A percentile compares a stretch with the other conserved stretches of the same genome.
Conservation (phyloP, 2,797 vertebrate genomes). For the Varecia variegata region DNA sequence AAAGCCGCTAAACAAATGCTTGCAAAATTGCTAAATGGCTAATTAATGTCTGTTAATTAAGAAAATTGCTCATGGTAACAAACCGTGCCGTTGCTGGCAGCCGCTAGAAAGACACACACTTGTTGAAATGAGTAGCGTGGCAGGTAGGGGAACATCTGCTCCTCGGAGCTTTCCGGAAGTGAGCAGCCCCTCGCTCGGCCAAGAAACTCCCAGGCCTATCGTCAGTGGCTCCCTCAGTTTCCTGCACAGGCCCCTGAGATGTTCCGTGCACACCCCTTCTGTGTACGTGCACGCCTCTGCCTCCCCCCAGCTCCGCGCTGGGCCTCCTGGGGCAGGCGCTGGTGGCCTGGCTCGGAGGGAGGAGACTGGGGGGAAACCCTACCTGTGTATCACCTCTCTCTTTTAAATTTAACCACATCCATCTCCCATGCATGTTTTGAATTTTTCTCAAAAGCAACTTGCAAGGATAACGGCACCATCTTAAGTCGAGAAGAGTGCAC, state of each 20-base stretch:
- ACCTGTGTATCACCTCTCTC: background rate
- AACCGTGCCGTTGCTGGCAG: conserved; percentile 90
- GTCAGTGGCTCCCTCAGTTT: fast-evolving
- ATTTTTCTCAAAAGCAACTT: conserved; percentile 69
- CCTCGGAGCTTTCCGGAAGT: conserved; percentile 80
- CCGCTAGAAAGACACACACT: conserved; percentile 89
- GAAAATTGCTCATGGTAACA: conserved; percentile 92
- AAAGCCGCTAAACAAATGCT: conserved; percentile 91
- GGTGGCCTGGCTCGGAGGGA: background rate
- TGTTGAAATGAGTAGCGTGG: conserved; percentile 89
- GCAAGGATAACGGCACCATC: background rate
- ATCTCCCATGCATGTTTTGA: conserved; percentile 47
- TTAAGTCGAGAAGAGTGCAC: background rate
- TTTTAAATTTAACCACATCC: background rate
- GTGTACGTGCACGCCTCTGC: fast-evolving
- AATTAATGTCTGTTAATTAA: conserved; percentile 94
- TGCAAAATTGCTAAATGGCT: conserved; percentile 91
- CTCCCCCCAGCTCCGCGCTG: background rate
- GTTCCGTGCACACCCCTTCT: background rate
- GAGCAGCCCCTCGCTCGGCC: conserved; percentile 56
- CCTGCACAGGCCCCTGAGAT: fast-evolving
- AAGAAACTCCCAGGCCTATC: background rate
- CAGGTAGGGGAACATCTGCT: conserved; percentile 90
- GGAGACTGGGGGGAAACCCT: background rate
- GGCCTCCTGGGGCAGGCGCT: background rate